phyloP scores from a whole-genome alignment of 2,113 vertebrate species.

The Fregata magnificens region DNA sequence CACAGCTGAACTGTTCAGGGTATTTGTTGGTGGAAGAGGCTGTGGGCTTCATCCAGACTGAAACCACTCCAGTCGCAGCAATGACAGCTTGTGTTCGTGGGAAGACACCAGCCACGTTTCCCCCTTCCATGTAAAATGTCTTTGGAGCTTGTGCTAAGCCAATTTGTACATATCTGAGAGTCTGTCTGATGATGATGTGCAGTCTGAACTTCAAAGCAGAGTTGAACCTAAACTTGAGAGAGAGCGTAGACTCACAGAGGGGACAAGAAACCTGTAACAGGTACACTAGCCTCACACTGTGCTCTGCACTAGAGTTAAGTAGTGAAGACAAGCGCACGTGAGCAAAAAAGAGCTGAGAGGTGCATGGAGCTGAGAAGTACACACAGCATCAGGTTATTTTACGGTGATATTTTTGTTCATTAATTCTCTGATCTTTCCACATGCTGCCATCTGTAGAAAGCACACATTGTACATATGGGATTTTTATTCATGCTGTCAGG shows the following conservation, averaged over 20 bases:
- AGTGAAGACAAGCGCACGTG: not conserved
- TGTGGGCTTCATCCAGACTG: not conserved
- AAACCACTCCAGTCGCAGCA: not conserved
- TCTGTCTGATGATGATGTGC: not conserved
- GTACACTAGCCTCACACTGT: not conserved
- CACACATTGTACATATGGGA: not conserved
- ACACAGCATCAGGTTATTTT: not conserved
- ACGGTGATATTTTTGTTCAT: not conserved
- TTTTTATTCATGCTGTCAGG: not conserved
- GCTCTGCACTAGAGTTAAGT: not conserved
- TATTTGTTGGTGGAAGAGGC: not conserved
- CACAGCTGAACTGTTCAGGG: not conserved
- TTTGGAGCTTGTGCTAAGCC: not conserved
- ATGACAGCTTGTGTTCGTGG: not conserved
- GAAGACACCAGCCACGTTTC: not conserved
- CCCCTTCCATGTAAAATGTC: not conserved
- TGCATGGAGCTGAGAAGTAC: not conserved
- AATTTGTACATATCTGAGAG: not conserved
- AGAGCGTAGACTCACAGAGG: not conserved
- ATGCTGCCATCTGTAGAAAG: constrained; percentile 33
- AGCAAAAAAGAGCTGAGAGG: not conserved
- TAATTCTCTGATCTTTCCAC: not conserved
- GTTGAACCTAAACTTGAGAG: not conserved
- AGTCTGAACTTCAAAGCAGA: not conserved
- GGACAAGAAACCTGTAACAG: not conserved